These are phyloP conservation scores for Papilio polytes DNA, from an alignment of 1,140 invertebrate genomes.

Conservation along the genomic window DNA sequence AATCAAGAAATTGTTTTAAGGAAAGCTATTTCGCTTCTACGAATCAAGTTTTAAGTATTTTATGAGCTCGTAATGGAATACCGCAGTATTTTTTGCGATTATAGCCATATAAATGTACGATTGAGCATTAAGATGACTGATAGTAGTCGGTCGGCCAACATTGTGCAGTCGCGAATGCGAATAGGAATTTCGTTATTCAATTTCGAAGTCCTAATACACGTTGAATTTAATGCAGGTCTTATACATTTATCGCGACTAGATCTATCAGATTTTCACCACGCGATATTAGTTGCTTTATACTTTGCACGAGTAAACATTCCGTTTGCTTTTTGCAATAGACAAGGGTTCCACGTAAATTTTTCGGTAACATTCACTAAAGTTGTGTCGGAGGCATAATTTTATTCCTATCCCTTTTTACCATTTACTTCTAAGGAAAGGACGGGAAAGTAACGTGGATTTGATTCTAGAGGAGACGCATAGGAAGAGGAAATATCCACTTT, in stretches of 20 bases:
- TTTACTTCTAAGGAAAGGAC: no score
- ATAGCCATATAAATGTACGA: background rate
- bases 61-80: background rate
- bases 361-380: no score
- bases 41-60: background rate
- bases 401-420: no score
- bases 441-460: no score
- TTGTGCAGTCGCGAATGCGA: constrained; percentile 28
- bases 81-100: background rate
- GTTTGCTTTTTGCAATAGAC: no score
- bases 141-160: constrained; percentile 15
- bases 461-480: no score
- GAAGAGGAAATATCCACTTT: no score
- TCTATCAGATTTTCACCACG: constrained; percentile 24
- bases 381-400: no score
- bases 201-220: constrained; percentile 28
- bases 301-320: background rate
- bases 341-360: no score
- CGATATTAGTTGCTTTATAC: background rate
- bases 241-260: constrained; percentile 4
- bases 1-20: constrained; percentile 13
- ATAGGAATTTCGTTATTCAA: constrained; percentile 28
- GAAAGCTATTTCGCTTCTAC: background rate
- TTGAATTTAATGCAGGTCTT: constrained; percentile 29
- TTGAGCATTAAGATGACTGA: background rate